These are phyloP conservation scores for Eurosta solidaginis DNA, from an alignment of 1,140 invertebrate genomes.

Conservation along the genomic window DNA sequence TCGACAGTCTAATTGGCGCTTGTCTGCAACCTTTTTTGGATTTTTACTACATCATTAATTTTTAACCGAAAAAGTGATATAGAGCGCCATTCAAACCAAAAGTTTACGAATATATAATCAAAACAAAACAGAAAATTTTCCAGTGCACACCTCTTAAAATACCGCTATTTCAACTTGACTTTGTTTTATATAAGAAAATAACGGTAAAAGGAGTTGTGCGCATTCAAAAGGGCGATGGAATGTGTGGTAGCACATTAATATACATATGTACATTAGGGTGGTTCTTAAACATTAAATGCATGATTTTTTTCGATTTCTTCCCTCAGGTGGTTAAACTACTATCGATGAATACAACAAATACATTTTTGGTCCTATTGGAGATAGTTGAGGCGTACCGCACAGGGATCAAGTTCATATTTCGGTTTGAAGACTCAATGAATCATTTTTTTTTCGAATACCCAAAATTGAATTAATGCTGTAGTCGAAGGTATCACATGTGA, in stretches of 20 bases:
- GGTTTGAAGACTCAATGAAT: no score
- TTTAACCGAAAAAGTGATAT: neutral
- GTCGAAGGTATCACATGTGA: no score
- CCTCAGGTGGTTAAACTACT: no score
- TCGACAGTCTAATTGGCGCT: neutral
- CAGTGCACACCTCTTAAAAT: neutral
- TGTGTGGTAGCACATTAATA: neutral
- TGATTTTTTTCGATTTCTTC: no score
- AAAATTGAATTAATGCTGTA: no score
- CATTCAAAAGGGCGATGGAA: neutral
- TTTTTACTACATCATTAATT: constrained; percentile 3
- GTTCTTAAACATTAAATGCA: no score
- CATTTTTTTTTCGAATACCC: no score
- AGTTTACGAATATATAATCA: neutral
- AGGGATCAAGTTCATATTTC: no score
- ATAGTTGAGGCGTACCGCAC: no score
- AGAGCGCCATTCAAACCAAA: neutral
- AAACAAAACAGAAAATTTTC: neutral
- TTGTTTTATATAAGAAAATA: neutral
- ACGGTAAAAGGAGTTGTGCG: neutral
- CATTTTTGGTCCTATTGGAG: no score
- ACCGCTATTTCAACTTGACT: neutral
- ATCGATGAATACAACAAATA: no score
- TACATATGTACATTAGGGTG: no score
- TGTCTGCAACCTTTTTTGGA: neutral